Evolutionary conservation across 2,113 vertebrate species (phyloP), one percentile per base, ranked within the genome.

Genomic region (Toxotes chatareus): DNA sequence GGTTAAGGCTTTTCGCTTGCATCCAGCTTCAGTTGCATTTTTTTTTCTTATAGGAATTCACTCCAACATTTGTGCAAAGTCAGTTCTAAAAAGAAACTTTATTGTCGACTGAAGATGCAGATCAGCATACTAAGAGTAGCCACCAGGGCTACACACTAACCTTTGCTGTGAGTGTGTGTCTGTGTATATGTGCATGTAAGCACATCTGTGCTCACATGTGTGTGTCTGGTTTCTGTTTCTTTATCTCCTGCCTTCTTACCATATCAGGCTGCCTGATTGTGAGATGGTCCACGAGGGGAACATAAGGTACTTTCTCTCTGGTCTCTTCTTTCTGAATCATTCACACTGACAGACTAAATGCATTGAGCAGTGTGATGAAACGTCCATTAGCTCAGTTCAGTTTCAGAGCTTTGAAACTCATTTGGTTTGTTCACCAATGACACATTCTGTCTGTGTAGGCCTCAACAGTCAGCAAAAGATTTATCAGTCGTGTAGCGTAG

Each of bases 261-360:
- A 88, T 90, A 94, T 96, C 95, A 97, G 96, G 92, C 93, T 90
- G 66, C 95, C 96, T 93, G 95, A 95, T 91, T 93, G 92, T 95
- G 94, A 96, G 93, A 86, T 86, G 92, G 82, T 89, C 93, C 80
- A 94, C 92, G 95, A 95, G 85, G 93, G 92, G 94, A 93, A 83
- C 79, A 89, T 91, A 91, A 97, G 96, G 96, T 97, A 97, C 93
- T 94, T 87, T 70, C 76, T 89, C 66, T 78, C 72, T 53, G 80
- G 65, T 86, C 63, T 82, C 63, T 27, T 78, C 59, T 59, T 19
- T 57, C 70, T 74, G 0, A 88, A 61, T 62, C 57, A 76, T 73
- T 34, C 13, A 57, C 31, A 55, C 44, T 46, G 44, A 14, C 44
- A 1, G 14, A 46, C 12, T 46, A 14, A 14, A 46, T 14, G 13